phyloP scores from a whole-genome alignment of 2,797 vertebrate species.

The Gastrophryne carolinensis region DNA sequence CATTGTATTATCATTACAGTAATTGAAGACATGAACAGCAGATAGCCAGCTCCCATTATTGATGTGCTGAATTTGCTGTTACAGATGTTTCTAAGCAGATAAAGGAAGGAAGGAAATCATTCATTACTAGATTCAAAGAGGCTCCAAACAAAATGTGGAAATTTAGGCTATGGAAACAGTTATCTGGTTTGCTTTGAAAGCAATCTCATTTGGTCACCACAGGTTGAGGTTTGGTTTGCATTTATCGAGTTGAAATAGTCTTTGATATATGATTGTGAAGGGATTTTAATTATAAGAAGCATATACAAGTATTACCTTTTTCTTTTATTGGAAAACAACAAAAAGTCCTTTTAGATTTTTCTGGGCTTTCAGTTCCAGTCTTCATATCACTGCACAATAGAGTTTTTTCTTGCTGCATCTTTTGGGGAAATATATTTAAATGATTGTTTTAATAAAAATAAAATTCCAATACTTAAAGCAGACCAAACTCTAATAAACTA shows the following conservation, averaged over 20 bases:
- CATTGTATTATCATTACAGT: too few relatives aligned
- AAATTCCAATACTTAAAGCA: too few relatives aligned
- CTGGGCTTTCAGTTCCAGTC: too few relatives aligned
- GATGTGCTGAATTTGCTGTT: conserved; percentile 20
- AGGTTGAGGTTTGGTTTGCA: conserved; percentile 20
- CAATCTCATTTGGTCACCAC: background rate
- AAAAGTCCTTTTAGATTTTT: too few relatives aligned
- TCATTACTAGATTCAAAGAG: conserved; percentile 43
- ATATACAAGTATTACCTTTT: conserved; percentile 54
- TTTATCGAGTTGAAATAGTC: conserved; percentile 58
- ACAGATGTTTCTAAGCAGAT: conserved; percentile 42
- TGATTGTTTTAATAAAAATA: too few relatives aligned
- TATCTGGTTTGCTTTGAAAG: conserved; percentile 21
- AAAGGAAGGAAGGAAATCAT: conserved; percentile 43
- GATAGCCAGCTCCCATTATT: background rate
- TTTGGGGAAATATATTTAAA: too few relatives aligned
- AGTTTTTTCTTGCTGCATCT: too few relatives aligned
- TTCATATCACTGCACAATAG: too few relatives aligned
- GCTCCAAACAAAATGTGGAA: conserved; percentile 3
- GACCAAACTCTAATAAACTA: too few relatives aligned
- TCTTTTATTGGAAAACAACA: background rate
- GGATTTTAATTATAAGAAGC: conserved; percentile 29
- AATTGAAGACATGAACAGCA: conserved; percentile 4
- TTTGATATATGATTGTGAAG: conserved; percentile 70
- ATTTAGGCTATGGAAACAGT: conserved; percentile 6